These are phyloP conservation scores for Sarcophaga subvicina DNA, from an alignment of 2,888 invertebrate genomes.

Conservation along the genomic window DNA sequence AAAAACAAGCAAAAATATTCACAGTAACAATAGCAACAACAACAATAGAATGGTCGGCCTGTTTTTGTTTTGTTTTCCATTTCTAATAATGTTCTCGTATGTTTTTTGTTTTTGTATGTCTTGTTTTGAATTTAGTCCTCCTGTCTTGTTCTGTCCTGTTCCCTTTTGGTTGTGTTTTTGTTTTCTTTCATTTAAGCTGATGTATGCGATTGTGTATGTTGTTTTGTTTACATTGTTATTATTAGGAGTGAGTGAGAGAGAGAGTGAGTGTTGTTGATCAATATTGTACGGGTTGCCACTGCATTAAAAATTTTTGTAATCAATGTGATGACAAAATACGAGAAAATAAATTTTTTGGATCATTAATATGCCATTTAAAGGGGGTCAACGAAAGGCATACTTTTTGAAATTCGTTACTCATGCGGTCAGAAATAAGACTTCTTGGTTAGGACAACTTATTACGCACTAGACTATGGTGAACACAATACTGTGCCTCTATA, in stretches of 20 bases:
- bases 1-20: neutral
- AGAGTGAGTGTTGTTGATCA: neutral
- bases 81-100: neutral
- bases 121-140: too few species aligned
- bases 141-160: neutral
- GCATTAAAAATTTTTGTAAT: too few species aligned
- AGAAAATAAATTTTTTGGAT: too few species aligned
- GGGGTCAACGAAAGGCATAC: too few species aligned
- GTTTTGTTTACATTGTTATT: neutral
- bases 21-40: neutral
- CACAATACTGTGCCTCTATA: too few species aligned
- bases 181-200: neutral
- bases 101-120: neutral
- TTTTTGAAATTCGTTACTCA: too few species aligned
- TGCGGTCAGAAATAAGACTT: too few species aligned
- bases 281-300: neutral
- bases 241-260: neutral
- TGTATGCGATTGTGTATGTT: neutral
- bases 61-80: constrained; percentile 4
- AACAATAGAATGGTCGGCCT: constrained; percentile 3
- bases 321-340: too few species aligned
- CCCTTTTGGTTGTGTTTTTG: neutral
- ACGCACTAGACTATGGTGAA: too few species aligned
- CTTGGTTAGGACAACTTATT: too few species aligned
- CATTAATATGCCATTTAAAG: too few species aligned